These are phyloP conservation scores for Stomorhina lunata DNA, from an alignment of 2,888 invertebrate genomes.

Conservation along the genomic window DNA sequence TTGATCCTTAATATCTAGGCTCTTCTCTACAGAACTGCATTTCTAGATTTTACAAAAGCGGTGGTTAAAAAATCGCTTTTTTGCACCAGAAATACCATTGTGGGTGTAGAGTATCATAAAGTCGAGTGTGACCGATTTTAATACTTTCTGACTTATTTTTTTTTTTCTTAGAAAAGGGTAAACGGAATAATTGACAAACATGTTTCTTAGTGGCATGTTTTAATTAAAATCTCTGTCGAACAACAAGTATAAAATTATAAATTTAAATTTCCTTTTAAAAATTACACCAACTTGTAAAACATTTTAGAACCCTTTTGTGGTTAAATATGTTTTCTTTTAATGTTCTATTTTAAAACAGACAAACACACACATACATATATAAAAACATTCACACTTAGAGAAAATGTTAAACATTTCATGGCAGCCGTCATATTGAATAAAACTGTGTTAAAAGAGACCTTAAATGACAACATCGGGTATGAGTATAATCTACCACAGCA, in stretches of 20 bases:
- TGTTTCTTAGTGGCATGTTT: not conserved
- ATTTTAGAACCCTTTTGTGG: constrained; percentile 37
- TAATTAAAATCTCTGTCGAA: constrained; percentile 9
- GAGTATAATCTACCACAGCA: constrained; percentile 34
- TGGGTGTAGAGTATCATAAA: too few relatives aligned
- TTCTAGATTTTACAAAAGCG: too few relatives aligned
- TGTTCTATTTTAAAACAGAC: not conserved
- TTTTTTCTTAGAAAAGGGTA: too few relatives aligned
- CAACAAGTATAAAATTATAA: constrained; percentile 17
- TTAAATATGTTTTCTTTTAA: not conserved
- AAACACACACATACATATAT: not conserved
- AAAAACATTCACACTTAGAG: not conserved
- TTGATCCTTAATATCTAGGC: too few relatives aligned
- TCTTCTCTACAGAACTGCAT: too few relatives aligned
- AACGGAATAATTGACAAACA: too few relatives aligned
- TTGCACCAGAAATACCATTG: too few relatives aligned
- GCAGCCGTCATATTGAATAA: constrained; percentile 3
- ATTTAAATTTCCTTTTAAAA: constrained; percentile 30
- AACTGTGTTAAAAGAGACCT: constrained; percentile 39
- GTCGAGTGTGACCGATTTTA: too few relatives aligned
- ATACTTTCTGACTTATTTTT: too few relatives aligned
- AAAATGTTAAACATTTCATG: not conserved
- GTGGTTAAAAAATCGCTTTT: too few relatives aligned
- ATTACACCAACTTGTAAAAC: constrained; percentile 16
- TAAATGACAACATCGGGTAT: constrained; percentile 35